These are phyloP conservation scores for Leucoraja erinaceus DNA, from an alignment of 2,113 vertebrate species.

Conservation along the genomic window DNA sequence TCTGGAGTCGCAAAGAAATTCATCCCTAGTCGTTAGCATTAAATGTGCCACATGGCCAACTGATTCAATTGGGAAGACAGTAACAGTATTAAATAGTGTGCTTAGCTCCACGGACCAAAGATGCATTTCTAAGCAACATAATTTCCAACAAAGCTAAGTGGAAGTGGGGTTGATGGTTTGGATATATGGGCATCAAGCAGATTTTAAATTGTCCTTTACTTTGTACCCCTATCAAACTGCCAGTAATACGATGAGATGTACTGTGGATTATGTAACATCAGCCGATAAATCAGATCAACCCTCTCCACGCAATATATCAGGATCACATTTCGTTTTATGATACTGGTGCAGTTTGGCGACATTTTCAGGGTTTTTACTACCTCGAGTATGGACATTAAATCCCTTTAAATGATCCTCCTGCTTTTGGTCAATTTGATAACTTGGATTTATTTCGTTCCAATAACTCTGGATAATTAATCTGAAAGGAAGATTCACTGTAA, in stretches of 20 bases:
- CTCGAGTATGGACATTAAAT: too few species aligned
- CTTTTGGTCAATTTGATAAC: background rate
- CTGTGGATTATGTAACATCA: background rate
- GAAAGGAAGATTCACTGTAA: background rate
- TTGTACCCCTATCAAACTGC: background rate
- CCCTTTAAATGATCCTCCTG: background rate
- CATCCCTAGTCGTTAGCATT: too few species aligned
- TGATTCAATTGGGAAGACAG: too few species aligned
- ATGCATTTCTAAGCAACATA: too few species aligned
- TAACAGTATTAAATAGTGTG: too few species aligned
- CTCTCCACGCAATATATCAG: background rate
- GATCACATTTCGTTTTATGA: background rate
- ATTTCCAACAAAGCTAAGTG: background rate
- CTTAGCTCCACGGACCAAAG: too few species aligned
- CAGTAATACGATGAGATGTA: background rate
- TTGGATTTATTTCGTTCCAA: background rate
- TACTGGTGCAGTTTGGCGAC: background rate
- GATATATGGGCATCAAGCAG: background rate
- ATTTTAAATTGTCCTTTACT: background rate
- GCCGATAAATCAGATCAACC: background rate
- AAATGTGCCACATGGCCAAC: too few species aligned
- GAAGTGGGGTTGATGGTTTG: background rate
- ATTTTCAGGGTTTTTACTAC: background rate
- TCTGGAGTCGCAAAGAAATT: too few species aligned
- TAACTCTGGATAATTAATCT: too few species aligned